Percentiles rank a stretch among this genome's conserved stretches.
Conservation (phyloP, 2,888 invertebrate species). For the Hyalella azteca region DNA sequence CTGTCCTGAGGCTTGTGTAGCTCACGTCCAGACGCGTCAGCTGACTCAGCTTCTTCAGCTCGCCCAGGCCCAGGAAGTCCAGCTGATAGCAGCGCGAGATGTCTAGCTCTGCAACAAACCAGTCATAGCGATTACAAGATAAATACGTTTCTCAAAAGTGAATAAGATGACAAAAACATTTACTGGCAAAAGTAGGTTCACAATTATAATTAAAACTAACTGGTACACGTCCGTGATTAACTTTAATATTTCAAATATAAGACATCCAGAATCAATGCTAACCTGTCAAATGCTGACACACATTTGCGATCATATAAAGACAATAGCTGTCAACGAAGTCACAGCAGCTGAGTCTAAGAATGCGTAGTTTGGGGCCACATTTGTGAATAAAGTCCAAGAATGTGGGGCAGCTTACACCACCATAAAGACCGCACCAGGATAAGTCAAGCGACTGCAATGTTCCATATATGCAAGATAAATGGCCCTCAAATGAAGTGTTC, state of each 20-base stretch:
- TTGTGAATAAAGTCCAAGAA: slow-evolving; percentile 56
- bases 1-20: slow-evolving; percentile 51
- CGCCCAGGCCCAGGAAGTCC: slow-evolving; percentile 56
- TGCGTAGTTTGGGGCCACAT: slow-evolving; percentile 46
- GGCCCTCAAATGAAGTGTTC: not conserved
- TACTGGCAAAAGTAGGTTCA: too few relatives aligned
- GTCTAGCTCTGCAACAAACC: slow-evolving; percentile 39
- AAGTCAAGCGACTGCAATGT: slow-evolving; percentile 48
- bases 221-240: not conserved
- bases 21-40: slow-evolving; percentile 47
- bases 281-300: slow-evolving; percentile 50
- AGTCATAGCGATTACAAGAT: not conserved
- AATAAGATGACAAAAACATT: too few relatives aligned
- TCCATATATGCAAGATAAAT: slow-evolving; percentile 22
- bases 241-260: not conserved
- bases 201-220: too few relatives aligned
- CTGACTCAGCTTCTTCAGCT: slow-evolving; percentile 50
- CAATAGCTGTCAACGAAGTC: slow-evolving; percentile 57
- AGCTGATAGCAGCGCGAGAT: slow-evolving; percentile 52
- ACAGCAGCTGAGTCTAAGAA: slow-evolving; percentile 51
- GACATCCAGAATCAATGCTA: not conserved
- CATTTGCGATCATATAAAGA: slow-evolving; percentile 55
- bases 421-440: slow-evolving; percentile 56
- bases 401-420: slow-evolving; percentile 46
- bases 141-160: too few relatives aligned